Conservation (phyloP, 1,140 invertebrate species). For the Dufourea novaeangliae region DNA sequence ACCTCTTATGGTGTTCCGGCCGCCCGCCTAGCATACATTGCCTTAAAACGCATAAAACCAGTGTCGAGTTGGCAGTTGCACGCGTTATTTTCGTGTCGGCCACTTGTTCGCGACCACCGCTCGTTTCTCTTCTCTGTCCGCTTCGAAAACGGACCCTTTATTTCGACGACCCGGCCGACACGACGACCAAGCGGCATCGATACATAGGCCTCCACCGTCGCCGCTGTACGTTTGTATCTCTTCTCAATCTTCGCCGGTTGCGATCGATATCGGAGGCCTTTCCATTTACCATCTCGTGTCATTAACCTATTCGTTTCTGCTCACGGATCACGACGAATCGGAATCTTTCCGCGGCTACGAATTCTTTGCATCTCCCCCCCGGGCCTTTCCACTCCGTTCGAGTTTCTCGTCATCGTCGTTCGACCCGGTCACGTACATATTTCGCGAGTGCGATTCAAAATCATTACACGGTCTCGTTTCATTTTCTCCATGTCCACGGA, state of each 20-base stretch:
- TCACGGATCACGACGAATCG: not conserved
- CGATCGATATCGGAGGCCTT: constrained; percentile 15
- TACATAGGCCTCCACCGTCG: too few species aligned
- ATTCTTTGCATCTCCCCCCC: not conserved
- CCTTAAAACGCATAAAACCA: constrained; percentile 37
- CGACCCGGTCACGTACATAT: not conserved
- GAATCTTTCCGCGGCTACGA: not conserved
- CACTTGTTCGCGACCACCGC: constrained; percentile 38
- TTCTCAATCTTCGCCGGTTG: not conserved
- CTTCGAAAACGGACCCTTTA: not conserved
- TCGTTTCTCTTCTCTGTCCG: constrained; percentile 2
- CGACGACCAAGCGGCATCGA: not conserved
- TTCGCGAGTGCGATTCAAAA: not conserved
- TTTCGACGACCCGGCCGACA: too few species aligned
- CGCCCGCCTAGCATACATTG: not conserved
- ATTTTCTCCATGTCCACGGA: too few species aligned
- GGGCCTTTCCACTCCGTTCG: too few species aligned
- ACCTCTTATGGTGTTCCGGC: constrained; percentile 25
- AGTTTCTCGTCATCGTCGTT: not conserved
- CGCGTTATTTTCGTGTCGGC: constrained; percentile 41
- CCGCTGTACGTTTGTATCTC: not conserved
- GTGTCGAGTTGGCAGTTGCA: not conserved
- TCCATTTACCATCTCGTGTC: not conserved
- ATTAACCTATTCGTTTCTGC: constrained; percentile 6
- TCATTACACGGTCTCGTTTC: not conserved